Evolutionary conservation across 1,140 invertebrate genomes (phyloP), one percentile per base, ranked within the genome.

Genomic region (Gryon sp.): DNA sequence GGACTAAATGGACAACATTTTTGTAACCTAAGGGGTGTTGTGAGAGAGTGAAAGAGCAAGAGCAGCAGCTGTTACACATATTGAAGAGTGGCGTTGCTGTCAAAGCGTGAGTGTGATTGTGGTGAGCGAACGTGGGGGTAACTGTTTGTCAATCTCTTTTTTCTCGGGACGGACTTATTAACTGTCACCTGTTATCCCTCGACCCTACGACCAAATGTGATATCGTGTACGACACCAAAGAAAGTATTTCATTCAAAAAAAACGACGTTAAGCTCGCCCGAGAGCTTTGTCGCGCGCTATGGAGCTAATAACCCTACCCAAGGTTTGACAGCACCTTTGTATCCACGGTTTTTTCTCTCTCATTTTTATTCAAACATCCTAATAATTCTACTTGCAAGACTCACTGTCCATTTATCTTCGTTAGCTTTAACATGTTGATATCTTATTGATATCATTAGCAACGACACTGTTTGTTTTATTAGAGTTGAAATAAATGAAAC

Each of bases 251-350:
- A n/a, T n/a, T 9, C 9, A 12, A 2, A 5, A n/a, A 11, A 59
- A 26, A 15, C 16, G 24, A 48, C 34, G 46, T n/a, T 48, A 53
- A 66, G 72, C 55, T 68, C 48, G 11, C 36, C n/a, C n/a, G 12
- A 30, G 18, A 26, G 63, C 50, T 41, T 40, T 48, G 40, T 75
- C 24, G 50, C 20, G 1, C 36, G 32, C 30, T 30, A 76, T 76
- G 73, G 73, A 76, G 26, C 16, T 63, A 11, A 76, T 76, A 48
- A 63, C 55, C 40, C 63, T 76, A 36, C 73, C 73, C 16, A 76
- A 76, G 73, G 73, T 76, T 63, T 43, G 73, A 57, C 52, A 30
- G 11, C 36, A 19, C 7, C 24, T 60, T 40, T 3, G 0, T 38
- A 20, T 4, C 45, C 59, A 24, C 7, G 3, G 22, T 34, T 12